Base-by-base conservation (phyloP, 2,888 invertebrate genomes). In the Macroteleia sp. region DNA sequence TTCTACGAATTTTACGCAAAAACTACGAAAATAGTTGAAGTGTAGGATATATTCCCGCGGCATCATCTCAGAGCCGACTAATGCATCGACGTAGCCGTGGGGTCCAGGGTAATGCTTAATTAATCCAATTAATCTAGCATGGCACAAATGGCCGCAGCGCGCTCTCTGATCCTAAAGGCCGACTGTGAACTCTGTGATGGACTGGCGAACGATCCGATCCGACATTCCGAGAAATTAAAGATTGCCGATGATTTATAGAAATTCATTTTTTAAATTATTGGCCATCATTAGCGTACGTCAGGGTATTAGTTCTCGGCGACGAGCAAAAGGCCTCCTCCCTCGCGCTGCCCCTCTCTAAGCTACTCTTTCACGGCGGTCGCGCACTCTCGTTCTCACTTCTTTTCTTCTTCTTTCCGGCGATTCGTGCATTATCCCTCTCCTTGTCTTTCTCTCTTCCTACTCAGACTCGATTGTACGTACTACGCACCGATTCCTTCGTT, bases 191-290 rank as follows among this genome's bases (percentile, higher is more conserved):
- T 71, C 70, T 52, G 86, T 91, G 90, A 90, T 90, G 88, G 87
- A 90, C 90, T 86, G 88, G 83, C 82, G 69, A 59, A 66, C 77
- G 70, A 71, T 80, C 86, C 87, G 89, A 89, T 89, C 89, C 87
- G 88, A 90, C 90, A 90, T 91, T 91, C 91, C 90, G 89, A 90
- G 90, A 90, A 91, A 91, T 91, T 90, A 90, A 90, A 89, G 91
- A 91, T 91, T 90, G 88, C 87, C 87, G 85, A 87, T 90, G 91
- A 91, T 91, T 91, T 90, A 91, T 90, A 87, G 87, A 87, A 89
- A 90, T 90, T 90, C 89, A 89, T 90, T 89, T 89, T 90, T 90
- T 89, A 89, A 91, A 90, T 90, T 90, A 90, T 91, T 89, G 90
- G 87, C 84, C 89, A 87, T 89, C 90, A 90, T 91, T 90, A 91